Evolutionary conservation across 2,797 vertebrate genomes (phyloP), one percentile per base, ranked within the genome.

Genomic region (Cyprinella venusta): DNA sequence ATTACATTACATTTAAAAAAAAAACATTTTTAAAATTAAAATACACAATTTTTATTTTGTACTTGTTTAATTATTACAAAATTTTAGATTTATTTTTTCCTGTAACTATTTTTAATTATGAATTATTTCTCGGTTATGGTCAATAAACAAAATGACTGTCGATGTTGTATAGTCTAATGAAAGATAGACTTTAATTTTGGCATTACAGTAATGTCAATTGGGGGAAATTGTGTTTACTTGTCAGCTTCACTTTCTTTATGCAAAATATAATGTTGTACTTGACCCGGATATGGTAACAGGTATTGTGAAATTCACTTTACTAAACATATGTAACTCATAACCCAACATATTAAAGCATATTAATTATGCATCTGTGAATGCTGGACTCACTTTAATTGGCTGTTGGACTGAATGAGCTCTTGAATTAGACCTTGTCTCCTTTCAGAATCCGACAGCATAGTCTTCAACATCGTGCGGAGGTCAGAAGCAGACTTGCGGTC

Each of bases 391-490:
- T 96, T 96, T 61, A 98, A 95, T n/a, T 90, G 91, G 38, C 84
- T 94, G 91, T 98, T 98, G 13, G 92, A 89, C 87, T 95, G 92
- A 89, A 97, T 92, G 40, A 98, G 95, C 77, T 96, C 96, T 86
- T 94, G 95, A 82, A 96, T 95, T 59, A 98, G 88, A 5, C 89
- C 92, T 87, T 96, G 96, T 71, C 96, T 94, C 61, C 95, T 91
- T 52, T 96, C 94, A 0, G 93, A 96, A 88, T 97, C 96, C 5
- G 94, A 92, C 81, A 97, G 80, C 93, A 98, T 92, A 0, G 90
- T 94, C 92, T 90, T 93, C 88, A 98, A 89, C 9, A 93, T 95
- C 38, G 84, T 80, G 59, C 95, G 92, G 80, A 98, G 86, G 50
- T 91, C 95, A 9, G 88, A 88, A 3, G 95, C 95, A 7, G 96